phyloP scores from a whole-genome alignment of 2,797 vertebrate genomes.

The Toxotes lorentzi region DNA sequence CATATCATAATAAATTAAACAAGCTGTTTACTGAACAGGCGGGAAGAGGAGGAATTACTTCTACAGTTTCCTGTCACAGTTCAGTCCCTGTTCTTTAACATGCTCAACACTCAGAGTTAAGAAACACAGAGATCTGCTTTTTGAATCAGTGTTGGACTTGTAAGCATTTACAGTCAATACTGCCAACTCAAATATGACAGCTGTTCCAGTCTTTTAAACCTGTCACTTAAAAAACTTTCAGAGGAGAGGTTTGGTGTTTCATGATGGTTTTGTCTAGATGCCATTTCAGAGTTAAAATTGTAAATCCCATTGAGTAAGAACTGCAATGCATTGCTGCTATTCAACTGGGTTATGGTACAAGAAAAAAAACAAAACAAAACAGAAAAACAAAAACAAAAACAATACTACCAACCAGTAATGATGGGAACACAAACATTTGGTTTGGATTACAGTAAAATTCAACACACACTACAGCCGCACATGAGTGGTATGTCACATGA shows the following conservation, averaged over 20 bases:
- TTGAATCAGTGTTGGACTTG: background rate
- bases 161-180: background rate
- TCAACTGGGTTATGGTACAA: background rate
- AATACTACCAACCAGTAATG: background rate
- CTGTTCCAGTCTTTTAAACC: background rate
- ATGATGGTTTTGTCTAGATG: no score
- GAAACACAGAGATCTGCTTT: background rate
- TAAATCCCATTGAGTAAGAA: background rate
- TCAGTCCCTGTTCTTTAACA: background rate
- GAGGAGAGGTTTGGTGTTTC: no score
- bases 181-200: background rate
- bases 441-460: background rate
- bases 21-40: background rate
- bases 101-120: background rate
- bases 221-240: no score
- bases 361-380: no score
- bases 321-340: background rate
- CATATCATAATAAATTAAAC: slow-evolving; percentile 1
- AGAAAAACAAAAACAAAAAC: background rate
- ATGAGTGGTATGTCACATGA: background rate
- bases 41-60: background rate
- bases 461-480: background rate
- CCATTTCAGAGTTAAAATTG: no score
- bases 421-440: background rate
- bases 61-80: no score